These are phyloP conservation scores for Lophochroa leadbeateri DNA, from an alignment of 2,113 vertebrate genomes.

Conservation along the genomic window DNA sequence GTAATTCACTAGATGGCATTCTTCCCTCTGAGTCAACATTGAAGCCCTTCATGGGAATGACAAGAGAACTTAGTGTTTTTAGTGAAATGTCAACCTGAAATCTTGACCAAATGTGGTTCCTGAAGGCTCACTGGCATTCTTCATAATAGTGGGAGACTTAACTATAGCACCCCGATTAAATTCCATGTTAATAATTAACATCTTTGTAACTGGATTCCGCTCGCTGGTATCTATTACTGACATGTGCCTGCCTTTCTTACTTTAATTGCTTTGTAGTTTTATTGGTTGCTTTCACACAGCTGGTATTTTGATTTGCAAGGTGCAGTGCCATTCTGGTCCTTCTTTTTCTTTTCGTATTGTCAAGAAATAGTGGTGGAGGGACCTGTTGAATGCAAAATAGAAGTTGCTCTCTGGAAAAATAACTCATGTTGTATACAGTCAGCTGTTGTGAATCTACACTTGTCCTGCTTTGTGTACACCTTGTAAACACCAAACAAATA, in stretches of 20 bases:
- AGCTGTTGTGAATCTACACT: neutral
- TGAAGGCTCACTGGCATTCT: neutral
- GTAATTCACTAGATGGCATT: conserved; percentile 13
- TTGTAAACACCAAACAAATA: neutral
- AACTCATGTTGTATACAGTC: fast-evolving
- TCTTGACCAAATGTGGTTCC: neutral
- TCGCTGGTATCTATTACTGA: neutral
- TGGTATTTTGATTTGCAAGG: neutral
- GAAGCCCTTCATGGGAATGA: neutral
- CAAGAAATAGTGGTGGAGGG: neutral
- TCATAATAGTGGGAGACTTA: neutral
- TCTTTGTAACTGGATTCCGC: neutral
- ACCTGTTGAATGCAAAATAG: neutral
- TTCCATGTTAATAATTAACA: conserved; percentile 41
- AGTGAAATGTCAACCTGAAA: neutral
- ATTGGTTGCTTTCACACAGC: neutral
- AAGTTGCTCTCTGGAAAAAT: neutral
- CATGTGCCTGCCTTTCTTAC: neutral
- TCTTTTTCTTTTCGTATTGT: neutral
- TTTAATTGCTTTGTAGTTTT: neutral
- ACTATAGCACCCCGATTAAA: neutral
- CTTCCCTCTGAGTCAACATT: neutral
- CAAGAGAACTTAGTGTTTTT: neutral
- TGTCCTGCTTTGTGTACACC: neutral
- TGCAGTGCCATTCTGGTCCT: neutral